Base-by-base conservation (phyloP, 1,140 invertebrate genomes). In the Diploscapter pachys region DNA sequence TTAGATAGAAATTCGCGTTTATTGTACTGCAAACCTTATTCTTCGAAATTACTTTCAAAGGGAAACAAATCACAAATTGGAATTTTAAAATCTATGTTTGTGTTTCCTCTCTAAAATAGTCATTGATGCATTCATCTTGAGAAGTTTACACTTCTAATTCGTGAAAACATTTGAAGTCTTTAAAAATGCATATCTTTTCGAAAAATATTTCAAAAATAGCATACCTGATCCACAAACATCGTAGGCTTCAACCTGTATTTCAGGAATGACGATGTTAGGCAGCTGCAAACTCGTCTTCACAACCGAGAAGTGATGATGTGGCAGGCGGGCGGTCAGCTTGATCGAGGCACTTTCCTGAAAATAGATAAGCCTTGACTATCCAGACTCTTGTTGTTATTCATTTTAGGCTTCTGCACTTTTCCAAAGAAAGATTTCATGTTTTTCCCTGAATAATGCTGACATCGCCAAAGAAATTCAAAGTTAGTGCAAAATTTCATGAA, bases 61-160 rank as follows among this genome's bases (percentile, higher is more conserved):
- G 8, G 72, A 51, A 8, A 52, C 52, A 4, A 76, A 53, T 9
- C 48, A 31, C 31, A 31, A 31, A 49, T 63, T 72, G 69, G 13
- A 65, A 8, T 48, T 52, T 31, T 55, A 63, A 63, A n/a, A 56
- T 31, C 5, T 51, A 50, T 4, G 52, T 9, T 50, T 62, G 65
- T 53, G 78, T 76, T 0, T 89, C 89, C 81, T 87, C 89, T 51
- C 93, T 92, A 87, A 91, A 93, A 53, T 92, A 89, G 87, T 91
- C 89, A 82, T 91, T 31, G 31, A 31, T 31, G 31, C 31, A 31
- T 31, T 31, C 31, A 31, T 31, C 31, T 31, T 31, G 31, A 31
- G 31, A 31, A 31, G 31, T 31, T 31, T 31, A 31, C 31, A 31
- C 1, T 31, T 31, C 31, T 31, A 31, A 31, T 31, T 31, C 31